phyloP scores from a whole-genome alignment of 2,888 invertebrate genomes.

The Ramazzottius varieornatus region DNA sequence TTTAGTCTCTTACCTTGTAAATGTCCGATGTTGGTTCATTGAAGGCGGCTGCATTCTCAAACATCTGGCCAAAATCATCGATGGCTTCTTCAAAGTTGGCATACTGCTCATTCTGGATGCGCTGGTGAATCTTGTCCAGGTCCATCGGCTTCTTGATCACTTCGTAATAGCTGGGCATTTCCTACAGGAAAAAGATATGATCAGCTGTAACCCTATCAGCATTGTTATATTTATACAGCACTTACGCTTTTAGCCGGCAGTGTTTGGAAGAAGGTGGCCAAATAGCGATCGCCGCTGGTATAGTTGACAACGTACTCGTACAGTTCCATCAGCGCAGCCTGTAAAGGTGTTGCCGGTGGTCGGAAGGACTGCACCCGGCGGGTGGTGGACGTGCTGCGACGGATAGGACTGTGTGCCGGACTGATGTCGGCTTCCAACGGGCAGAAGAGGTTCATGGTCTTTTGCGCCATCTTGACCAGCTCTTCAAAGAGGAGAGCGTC shows the following conservation, averaged over 20 bases:
- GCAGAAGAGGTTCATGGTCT: not conserved
- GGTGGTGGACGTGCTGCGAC: not conserved
- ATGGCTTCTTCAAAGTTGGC: not conserved
- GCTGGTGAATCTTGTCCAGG: not conserved
- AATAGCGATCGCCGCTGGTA: not conserved
- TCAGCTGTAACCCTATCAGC: not conserved
- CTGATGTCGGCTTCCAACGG: not conserved
- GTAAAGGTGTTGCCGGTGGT: not conserved
- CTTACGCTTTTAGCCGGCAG: not conserved
- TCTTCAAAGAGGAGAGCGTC: not conserved
- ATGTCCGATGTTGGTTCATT: not conserved
- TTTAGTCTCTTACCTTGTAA: not conserved
- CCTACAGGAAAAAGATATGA: not conserved
- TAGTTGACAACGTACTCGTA: not conserved
- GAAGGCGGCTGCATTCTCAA: not conserved
- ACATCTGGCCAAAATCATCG: not conserved
- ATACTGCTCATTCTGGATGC: not conserved
- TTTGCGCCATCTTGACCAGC: not conserved
- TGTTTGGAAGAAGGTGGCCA: not conserved
- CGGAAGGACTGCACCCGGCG: not conserved
- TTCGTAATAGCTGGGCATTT: not conserved
- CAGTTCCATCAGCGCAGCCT: not conserved
- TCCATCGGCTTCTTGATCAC: constrained; percentile 2
- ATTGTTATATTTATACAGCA: not conserved
- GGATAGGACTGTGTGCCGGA: not conserved